Base-by-base conservation (phyloP, 1,140 invertebrate species). In the Drosophila simulans region DNA sequence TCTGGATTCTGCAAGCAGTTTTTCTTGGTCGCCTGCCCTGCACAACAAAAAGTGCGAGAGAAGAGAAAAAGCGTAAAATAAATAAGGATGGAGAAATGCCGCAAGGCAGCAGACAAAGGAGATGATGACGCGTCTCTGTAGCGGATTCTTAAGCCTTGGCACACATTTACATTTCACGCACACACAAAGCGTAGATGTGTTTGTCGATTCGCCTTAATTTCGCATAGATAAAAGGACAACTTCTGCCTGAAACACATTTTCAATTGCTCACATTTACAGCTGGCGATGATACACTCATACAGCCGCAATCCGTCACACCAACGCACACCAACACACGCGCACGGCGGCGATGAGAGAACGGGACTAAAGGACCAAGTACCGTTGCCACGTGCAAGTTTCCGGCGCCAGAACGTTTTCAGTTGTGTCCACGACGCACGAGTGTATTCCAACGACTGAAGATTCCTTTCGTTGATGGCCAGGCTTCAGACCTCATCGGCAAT, bases 361-460 rank as follows among this genome's bases (percentile, higher is more conserved):
- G 40, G 7, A 66, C 35, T 46, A 37, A 54, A 69, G 42, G 35
- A 70, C 51, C 40, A n/a, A 78, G 53, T 40, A 58, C 31, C 40
- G 49, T 34, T 60, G 58, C 52, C 82, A 77, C 79, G 78, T 82
- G 65, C 79, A 86, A 51, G 34, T 76, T 54, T 66, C 31, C 54
- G 59, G 56, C 60, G 59, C 46, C 52, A 12, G 35, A 66, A 45
- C 46, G 49, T 48, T 62, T 89, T 53, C 8, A 55, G 27, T 73
- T 83, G 64, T 89, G 83, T 73, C 85, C 81, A 86, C 81, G 86
- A 64, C 86, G 85, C 81, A 74, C 84, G 84, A 90, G 76, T 90
- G 86, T 77, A 90, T 84, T 89, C 84, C 84, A 90, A 90, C 84
- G 86, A 89, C 86, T 89, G 60, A 89, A 89, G 65, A 45, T 52